Evolutionary conservation across 2,797 vertebrate genomes (phyloP).

Genomic region (Hyperoplus lanceolatus): DNA sequence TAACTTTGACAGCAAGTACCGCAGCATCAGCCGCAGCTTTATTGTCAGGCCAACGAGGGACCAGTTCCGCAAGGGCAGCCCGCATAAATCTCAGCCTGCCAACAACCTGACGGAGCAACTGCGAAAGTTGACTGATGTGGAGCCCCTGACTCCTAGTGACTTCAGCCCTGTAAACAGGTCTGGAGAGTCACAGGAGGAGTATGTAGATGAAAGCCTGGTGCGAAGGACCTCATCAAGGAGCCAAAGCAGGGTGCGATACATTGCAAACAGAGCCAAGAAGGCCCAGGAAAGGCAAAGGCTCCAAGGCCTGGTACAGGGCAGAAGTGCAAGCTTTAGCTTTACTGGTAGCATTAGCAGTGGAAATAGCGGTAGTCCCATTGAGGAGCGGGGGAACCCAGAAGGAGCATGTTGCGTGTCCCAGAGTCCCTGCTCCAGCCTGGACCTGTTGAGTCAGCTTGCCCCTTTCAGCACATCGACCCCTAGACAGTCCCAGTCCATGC

Average conservation of each 20-base stretch:
- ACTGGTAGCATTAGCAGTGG: constrained; percentile 32
- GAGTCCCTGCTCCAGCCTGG: constrained; percentile 84
- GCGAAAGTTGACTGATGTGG: constrained; percentile 87
- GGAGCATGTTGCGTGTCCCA: constrained; percentile 90
- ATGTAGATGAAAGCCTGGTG: constrained; percentile 79
- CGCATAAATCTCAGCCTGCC: constrained; percentile 8
- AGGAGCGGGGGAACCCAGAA: constrained; percentile 94
- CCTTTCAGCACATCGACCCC: constrained; percentile 67
- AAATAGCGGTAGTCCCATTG: constrained; percentile 82
- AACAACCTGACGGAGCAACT: constrained; percentile 90
- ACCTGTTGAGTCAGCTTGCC: constrained; percentile 76
- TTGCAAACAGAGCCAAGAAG: constrained; percentile 93
- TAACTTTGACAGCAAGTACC: constrained; percentile 90
- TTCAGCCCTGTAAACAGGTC: constrained; percentile 55
- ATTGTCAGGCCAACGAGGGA: constrained; percentile 80
- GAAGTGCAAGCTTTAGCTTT: constrained; percentile 55
- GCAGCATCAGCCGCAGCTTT: constrained; percentile 90
- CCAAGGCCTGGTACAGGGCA: constrained; percentile 79
- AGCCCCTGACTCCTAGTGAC: constrained; percentile 82
- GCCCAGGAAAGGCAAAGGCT: constrained; percentile 92
- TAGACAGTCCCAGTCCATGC: constrained; percentile 39
- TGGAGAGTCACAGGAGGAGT: constrained; percentile 46
- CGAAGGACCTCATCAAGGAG: constrained; percentile 92
- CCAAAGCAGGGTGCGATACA: constrained; percentile 94
- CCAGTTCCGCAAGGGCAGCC: constrained; percentile 63